Conservation (phyloP, 2,797 vertebrate genomes). For the Myoxocephalus aenaeus region DNA sequence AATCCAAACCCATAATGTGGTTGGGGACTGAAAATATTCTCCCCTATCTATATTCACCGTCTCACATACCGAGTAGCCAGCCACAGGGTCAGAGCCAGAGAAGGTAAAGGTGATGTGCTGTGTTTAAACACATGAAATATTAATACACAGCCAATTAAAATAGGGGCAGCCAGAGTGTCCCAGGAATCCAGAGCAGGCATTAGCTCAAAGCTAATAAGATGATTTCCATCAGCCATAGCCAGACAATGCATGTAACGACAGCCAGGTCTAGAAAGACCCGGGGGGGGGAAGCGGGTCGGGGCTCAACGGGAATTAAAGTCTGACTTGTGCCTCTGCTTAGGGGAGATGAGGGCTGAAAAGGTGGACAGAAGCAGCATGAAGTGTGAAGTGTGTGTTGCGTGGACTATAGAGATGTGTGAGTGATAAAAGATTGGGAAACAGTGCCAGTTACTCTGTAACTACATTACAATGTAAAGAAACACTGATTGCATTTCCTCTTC, state of each 20-base stretch:
- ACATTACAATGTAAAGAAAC: slow-evolving; percentile 55
- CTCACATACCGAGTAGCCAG: slow-evolving; percentile 26
- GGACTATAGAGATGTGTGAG: not conserved
- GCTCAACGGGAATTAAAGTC: slow-evolving; percentile 17
- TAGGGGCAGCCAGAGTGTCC: slow-evolving; percentile 61
- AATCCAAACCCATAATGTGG: slow-evolving; percentile 16
- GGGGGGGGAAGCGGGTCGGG: not conserved
- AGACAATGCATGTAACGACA: slow-evolving; percentile 48
- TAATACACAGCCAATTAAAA: slow-evolving; percentile 81
- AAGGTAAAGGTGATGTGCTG: slow-evolving; percentile 70
- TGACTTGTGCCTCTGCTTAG: slow-evolving; percentile 12
- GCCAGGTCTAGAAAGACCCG: slow-evolving; percentile 20
- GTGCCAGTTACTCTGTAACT: slow-evolving; percentile 50
- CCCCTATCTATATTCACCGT: slow-evolving; percentile 32
- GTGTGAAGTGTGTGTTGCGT: not conserved
- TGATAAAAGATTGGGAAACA: slow-evolving; percentile 3
- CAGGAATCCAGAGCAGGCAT: slow-evolving; percentile 70
- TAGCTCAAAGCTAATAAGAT: slow-evolving; percentile 73
- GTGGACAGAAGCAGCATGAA: slow-evolving; percentile 3
- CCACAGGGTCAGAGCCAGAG: slow-evolving; percentile 51
- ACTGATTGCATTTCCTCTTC: slow-evolving; percentile 50
- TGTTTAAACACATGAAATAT: slow-evolving; percentile 83
- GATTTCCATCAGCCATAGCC: slow-evolving; percentile 61
- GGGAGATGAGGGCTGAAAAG: not conserved
- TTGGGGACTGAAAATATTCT: slow-evolving; percentile 9